Evolutionary conservation across 2,888 invertebrate genomes (phyloP), one percentile per base, ranked within the genome.

Genomic region (Melolontha melolontha): DNA sequence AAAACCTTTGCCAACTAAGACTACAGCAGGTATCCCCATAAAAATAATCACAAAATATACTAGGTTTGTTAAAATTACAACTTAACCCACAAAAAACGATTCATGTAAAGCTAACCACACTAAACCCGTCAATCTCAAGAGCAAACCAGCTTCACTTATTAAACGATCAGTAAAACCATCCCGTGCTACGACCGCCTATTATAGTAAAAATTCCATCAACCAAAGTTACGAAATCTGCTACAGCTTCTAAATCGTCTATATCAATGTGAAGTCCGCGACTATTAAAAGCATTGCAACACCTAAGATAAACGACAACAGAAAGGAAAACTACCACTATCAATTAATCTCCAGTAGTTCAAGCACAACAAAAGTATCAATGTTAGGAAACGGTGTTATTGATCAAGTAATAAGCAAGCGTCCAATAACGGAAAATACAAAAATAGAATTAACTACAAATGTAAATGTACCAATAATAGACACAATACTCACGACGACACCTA

Each of bases 161-260:
- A 83, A 75, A 85, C 84, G 47, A 75, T 76, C 42, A 83, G 84
- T 70, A 6, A 82, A 83, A 72, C 84, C 84, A 27, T 78, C 77
- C 63, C 81, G 69, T 27, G 67, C 64, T 50, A 70, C 71, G 12
- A 6, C 47, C 42, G 12, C 11, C 34, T 34, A 34, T 34, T 39
- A 69, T 41, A 7, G 62, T 62, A 51, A 73, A 74, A 7, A 72
- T 12, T 1, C 68, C 69, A n/a, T 69, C 66, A 29, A 69, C 41
- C 49, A 73, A 68, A 74, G 72, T 72, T 62, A 68, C 76, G 16
- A 76, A 78, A 34, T 78, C 77, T 69, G 75, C 77, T 64, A 69
- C 78, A 65, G 71, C 76, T 29, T 72, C 80, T 0, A 78, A 75
- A 12, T 70, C 74, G 29, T 74, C 73, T 62, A 66, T 71, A 71